These are phyloP conservation scores for Ruditapes philippinarum DNA, from an alignment of 1,140 invertebrate genomes.

Conservation along the genomic window DNA sequence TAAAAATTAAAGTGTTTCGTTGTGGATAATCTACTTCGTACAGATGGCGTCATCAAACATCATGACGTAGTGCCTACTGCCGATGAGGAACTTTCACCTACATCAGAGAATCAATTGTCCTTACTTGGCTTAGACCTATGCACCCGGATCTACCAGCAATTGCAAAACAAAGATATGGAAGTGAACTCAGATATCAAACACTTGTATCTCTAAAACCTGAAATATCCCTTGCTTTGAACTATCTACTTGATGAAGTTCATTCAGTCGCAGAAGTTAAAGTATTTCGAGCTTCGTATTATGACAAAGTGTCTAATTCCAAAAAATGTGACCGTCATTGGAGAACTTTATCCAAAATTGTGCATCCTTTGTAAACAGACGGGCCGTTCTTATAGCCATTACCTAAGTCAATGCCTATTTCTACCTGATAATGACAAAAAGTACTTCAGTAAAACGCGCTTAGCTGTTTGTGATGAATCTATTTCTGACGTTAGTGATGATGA, in stretches of 20 bases:
- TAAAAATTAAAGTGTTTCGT: conserved; percentile 59
- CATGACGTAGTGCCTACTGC: conserved; percentile 20
- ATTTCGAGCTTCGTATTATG: neutral
- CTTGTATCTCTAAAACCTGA: conserved; percentile 19
- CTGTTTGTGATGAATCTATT: neutral
- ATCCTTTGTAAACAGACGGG: conserved; percentile 29
- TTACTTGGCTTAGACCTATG: neutral
- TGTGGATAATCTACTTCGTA: conserved; percentile 66
- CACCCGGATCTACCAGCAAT: conserved; percentile 20
- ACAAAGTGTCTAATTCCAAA: neutral
- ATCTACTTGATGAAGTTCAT: conserved; percentile 9
- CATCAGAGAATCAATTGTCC: conserved; percentile 30
- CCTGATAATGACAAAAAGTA: conserved; percentile 40
- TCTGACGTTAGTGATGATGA: conserved; percentile 21
- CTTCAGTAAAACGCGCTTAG: neutral
- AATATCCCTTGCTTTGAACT: neutral
- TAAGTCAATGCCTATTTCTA: neutral
- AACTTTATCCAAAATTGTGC: neutral
- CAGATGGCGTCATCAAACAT: conserved; percentile 54
- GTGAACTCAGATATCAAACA: neutral
- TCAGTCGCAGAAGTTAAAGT: conserved; percentile 10
- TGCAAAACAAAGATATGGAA: conserved; percentile 21
- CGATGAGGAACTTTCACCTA: conserved; percentile 69
- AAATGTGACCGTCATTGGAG: no score
- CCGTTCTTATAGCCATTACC: neutral